A percentile compares a stretch with the other conserved stretches of the same genome.
Evolutionary conservation across 2,888 invertebrate genomes (phyloP).

Genomic region (Thymelicus acteon): DNA sequence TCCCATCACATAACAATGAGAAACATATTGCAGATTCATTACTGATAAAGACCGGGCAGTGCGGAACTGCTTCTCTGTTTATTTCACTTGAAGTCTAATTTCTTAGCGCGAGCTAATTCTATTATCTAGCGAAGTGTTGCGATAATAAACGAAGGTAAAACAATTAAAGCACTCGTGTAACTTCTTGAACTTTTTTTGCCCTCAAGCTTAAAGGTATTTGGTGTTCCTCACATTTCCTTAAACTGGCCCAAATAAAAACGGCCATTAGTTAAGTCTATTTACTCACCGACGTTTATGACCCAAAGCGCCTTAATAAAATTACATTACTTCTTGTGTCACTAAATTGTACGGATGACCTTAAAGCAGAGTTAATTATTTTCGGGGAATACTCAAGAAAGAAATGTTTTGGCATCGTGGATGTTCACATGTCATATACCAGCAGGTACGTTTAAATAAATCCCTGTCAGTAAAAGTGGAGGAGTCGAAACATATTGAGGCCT

Average conservation of each 20-base stretch:
- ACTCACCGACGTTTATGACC: constrained; percentile 54
- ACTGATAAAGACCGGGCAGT: background rate
- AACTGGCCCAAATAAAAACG: constrained; percentile 51
- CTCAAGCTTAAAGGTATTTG: constrained; percentile 15
- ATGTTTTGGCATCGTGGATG: no score
- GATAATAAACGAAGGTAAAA: constrained; percentile 31
- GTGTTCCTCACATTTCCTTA: constrained; percentile 30
- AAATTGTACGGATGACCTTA: constrained; percentile 54
- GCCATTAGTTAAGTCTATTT: constrained; percentile 55
- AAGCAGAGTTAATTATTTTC: constrained; percentile 6
- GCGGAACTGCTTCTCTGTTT: background rate
- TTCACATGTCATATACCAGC: no score
- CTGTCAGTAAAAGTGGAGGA: no score
- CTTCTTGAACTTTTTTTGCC: constrained; percentile 13
- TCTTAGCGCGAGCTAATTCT: constrained; percentile 17
- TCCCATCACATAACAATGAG: background rate
- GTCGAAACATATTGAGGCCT: no score
- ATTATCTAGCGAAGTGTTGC: constrained; percentile 14
- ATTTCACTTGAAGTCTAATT: constrained; percentile 5
- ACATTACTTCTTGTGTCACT: constrained; percentile 53
- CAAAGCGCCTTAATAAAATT: constrained; percentile 61
- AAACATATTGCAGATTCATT: background rate
- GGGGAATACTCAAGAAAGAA: background rate
- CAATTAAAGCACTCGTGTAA: constrained; percentile 28
- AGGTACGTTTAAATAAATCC: no score